Conservation (phyloP, 2,888 invertebrate species). For the Pristionchus exspectatus region DNA sequence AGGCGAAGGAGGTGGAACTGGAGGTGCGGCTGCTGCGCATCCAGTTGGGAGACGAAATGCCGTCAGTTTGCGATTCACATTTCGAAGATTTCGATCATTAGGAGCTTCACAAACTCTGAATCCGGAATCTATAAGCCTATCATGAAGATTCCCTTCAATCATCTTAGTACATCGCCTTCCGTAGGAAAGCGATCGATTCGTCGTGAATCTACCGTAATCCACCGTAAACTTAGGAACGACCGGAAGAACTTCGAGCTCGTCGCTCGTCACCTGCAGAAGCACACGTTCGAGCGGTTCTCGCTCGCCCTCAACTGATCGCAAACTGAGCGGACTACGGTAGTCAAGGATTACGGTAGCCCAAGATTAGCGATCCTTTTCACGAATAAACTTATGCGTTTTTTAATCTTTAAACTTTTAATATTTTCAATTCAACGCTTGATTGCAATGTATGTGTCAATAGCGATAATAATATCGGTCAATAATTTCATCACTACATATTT, state of each 20-base stretch:
- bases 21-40: slow-evolving; percentile 3
- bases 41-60: slow-evolving; percentile 18
- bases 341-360: not conserved
- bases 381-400: not conserved
- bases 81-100: not conserved
- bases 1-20: slow-evolving; percentile 32
- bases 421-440: too few relatives aligned
- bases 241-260: slow-evolving; percentile 38
- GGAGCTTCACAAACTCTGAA: too few relatives aligned
- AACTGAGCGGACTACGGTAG: not conserved
- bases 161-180: too few relatives aligned
- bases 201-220: not conserved
- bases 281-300: slow-evolving; percentile 36
- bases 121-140: too few relatives aligned
- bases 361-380: too few relatives aligned
- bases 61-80: slow-evolving; percentile 16
- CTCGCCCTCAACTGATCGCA: slow-evolving; percentile 17
- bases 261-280: slow-evolving; percentile 26
- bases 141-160: too few relatives aligned
- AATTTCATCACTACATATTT: too few relatives aligned
- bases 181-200: too few relatives aligned
- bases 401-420: too few relatives aligned
- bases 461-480: too few relatives aligned
- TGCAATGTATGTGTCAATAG: too few relatives aligned
- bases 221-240: not conserved